phyloP scores from a whole-genome alignment of 2,113 vertebrate species.

The Perca schrenkii region DNA sequence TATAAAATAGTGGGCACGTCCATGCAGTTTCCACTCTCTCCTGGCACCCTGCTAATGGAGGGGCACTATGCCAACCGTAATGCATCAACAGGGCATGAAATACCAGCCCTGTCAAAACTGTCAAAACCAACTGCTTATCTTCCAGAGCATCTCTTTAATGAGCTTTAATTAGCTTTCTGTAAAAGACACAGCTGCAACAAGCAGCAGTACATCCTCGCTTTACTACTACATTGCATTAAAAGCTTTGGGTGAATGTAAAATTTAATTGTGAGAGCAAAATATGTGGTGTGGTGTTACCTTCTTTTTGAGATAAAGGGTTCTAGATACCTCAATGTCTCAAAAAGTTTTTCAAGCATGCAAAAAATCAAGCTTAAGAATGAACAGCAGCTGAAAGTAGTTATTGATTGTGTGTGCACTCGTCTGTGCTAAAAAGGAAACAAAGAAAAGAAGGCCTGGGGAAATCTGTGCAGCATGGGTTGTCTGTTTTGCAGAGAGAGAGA shows the following conservation, averaged over 20 bases:
- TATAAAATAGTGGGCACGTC: conserved; percentile 5
- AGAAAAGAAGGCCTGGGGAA: background rate
- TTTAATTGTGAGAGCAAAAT: background rate
- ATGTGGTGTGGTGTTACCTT: background rate
- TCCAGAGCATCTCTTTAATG: conserved; percentile 29
- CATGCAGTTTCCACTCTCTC: background rate
- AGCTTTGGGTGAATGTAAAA: conserved; percentile 12
- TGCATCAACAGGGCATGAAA: conserved; percentile 44
- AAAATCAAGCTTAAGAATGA: conserved; percentile 41
- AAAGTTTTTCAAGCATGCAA: conserved; percentile 13
- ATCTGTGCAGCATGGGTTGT: conserved; percentile 9
- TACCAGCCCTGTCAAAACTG: conserved; percentile 39
- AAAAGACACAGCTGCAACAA: conserved; percentile 11
- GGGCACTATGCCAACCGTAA: conserved; percentile 9
- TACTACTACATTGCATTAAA: background rate
- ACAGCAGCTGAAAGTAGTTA: conserved; percentile 35
- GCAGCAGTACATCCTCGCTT: background rate
- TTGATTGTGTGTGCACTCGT: conserved; percentile 34
- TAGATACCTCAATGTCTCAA: background rate
- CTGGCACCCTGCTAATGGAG: conserved; percentile 29
- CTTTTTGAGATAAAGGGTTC: background rate
- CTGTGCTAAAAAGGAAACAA: conserved; percentile 4
- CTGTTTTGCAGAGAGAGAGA: conserved; percentile 9
- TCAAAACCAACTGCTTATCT: conserved; percentile 19
- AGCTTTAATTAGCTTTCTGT: background rate